Conservation (phyloP, 2,113 vertebrate genomes). For the Festucalex cinctus region DNA sequence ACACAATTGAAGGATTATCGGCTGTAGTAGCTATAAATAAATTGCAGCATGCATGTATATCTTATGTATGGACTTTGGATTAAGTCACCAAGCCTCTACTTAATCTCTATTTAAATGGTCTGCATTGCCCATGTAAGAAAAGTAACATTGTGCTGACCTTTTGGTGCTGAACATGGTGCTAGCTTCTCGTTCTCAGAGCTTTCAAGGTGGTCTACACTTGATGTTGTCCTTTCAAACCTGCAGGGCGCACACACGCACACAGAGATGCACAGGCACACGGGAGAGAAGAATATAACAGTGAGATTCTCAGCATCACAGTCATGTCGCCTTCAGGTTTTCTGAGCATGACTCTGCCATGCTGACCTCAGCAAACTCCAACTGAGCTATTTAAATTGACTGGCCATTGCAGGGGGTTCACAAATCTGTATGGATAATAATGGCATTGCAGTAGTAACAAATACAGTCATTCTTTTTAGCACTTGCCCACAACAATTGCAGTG, state of each 20-base stretch:
- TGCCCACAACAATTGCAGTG: background rate
- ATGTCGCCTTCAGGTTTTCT: slow-evolving; percentile 23
- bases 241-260: slow-evolving; percentile 13
- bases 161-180: slow-evolving; percentile 86
- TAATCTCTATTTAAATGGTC: slow-evolving; percentile 29
- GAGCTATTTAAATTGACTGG: slow-evolving; percentile 39
- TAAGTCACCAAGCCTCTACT: slow-evolving; percentile 37
- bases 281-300: slow-evolving; percentile 37
- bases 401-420: slow-evolving; percentile 28
- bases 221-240: slow-evolving; percentile 62
- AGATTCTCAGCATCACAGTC: slow-evolving; percentile 51
- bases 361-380: slow-evolving; percentile 32
- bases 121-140: slow-evolving; percentile 46
- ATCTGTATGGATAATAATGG: slow-evolving; percentile 29
- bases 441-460: slow-evolving; percentile 21
- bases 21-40: slow-evolving; percentile 1
- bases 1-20: slow-evolving; percentile 4
- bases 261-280: background rate
- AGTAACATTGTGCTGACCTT: slow-evolving; percentile 78
- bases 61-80: background rate
- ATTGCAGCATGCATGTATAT: background rate
- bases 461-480: slow-evolving; percentile 26
- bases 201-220: slow-evolving; percentile 49
- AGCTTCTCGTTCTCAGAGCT: slow-evolving; percentile 63
- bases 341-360: slow-evolving; percentile 2